Evolutionary conservation across 2,113 vertebrate species (phyloP).

Genomic region (Epinephelus fuscoguttatus): DNA sequence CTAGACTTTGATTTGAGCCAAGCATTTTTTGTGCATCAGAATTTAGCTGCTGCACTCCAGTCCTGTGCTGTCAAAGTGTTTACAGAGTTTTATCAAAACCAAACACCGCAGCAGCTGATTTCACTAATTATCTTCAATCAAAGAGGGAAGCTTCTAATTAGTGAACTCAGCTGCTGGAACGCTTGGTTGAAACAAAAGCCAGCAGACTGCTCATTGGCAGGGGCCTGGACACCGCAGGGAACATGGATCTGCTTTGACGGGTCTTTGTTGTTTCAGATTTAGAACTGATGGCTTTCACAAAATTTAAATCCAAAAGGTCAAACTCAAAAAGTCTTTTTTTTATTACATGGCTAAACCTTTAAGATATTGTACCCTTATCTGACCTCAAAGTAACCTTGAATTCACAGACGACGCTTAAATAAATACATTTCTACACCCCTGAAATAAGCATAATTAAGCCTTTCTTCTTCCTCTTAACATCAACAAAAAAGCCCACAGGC

Average conservation of each 20-base stretch:
- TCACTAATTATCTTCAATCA: slow-evolving; percentile 19
- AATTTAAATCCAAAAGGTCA: neutral
- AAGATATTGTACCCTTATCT: neutral
- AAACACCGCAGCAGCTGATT: slow-evolving; percentile 17
- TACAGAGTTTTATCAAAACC: neutral
- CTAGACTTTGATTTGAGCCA: neutral
- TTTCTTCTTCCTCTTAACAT: neutral
- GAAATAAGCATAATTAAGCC: neutral
- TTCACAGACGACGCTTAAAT: neutral
- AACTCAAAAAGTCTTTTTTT: neutral
- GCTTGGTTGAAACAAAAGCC: neutral
- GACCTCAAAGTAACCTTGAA: neutral
- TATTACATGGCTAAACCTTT: neutral
- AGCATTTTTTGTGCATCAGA: neutral
- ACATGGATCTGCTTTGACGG: neutral
- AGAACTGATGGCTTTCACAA: neutral
- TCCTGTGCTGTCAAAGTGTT: neutral
- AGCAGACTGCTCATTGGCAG: neutral
- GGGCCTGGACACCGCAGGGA: neutral
- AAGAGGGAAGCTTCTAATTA: slow-evolving; percentile 33
- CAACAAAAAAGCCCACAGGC: neutral
- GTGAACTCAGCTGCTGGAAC: slow-evolving; percentile 18
- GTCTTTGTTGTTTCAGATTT: neutral
- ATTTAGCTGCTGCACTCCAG: neutral
- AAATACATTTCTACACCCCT: neutral